Percentiles rank a stretch among this genome's conserved stretches.
These are phyloP conservation scores for Myathropa florea DNA, from an alignment of 2,888 invertebrate genomes.

Conservation along the genomic window DNA sequence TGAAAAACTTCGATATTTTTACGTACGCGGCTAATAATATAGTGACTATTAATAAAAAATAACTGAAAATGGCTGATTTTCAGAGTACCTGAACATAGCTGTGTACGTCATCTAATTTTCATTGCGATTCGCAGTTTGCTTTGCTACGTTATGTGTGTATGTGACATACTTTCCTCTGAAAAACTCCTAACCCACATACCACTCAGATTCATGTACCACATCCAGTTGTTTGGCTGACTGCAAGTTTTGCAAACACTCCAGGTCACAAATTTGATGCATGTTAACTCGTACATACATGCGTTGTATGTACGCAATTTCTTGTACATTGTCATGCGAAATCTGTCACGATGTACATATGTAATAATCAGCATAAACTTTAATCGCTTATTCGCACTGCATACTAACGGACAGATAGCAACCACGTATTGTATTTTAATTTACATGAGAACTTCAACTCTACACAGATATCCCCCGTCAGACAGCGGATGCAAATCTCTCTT, in stretches of 20 bases:
- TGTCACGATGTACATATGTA: background rate
- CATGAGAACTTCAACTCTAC: constrained; percentile 35
- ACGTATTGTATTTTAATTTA: constrained; percentile 52
- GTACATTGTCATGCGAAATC: no score
- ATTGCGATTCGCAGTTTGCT: no score
- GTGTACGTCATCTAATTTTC: no score
- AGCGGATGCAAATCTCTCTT: constrained; percentile 51
- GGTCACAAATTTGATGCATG: background rate
- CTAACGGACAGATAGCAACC: background rate
- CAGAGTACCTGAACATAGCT: no score
- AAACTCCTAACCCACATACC: constrained; percentile 5
- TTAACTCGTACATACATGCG: background rate
- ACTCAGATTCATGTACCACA: background rate
- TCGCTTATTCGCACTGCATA: background rate
- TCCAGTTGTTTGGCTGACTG: background rate
- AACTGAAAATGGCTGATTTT: no score
- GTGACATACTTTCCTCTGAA: background rate
- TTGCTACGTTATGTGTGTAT: background rate
- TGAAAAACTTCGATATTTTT: no score
- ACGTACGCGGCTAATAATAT: no score
- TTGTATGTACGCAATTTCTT: background rate
- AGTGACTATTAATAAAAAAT: no score
- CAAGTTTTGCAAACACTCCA: background rate
- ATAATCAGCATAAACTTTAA: background rate
- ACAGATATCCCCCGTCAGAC: constrained; percentile 31